A percentile compares a stretch with the other conserved stretches of the same genome.
These are phyloP conservation scores for Melanophora roralis DNA, from an alignment of 2,888 invertebrate species.

Conservation along the genomic window DNA sequence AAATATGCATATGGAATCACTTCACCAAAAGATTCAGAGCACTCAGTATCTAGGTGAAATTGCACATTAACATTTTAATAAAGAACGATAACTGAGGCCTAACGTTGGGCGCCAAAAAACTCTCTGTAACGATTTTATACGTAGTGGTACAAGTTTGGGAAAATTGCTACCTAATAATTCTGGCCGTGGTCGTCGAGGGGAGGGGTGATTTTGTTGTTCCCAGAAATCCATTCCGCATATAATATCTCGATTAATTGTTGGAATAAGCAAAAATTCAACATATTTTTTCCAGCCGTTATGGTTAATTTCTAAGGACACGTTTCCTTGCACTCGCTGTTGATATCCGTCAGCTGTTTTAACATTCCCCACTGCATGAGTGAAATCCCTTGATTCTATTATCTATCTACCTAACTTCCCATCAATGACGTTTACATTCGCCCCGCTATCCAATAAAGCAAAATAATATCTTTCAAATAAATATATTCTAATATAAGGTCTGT, in stretches of 20 bases:
- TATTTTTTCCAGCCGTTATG: neutral
- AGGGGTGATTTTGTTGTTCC: neutral
- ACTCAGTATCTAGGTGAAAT: constrained; percentile 1
- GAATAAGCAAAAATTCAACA: neutral
- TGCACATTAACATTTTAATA: neutral
- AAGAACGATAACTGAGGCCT: neutral
- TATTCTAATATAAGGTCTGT: neutral
- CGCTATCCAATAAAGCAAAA: neutral
- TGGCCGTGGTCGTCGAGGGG: constrained; percentile 3
- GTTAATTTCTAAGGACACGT: too few relatives aligned
- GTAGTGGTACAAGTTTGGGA: neutral
- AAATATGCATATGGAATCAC: neutral
- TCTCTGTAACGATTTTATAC: neutral
- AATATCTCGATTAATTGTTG: neutral
- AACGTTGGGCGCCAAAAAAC: constrained; percentile 8
- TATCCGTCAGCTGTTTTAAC: neutral
- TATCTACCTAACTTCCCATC: neutral
- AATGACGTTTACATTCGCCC: neutral
- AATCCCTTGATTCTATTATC: neutral
- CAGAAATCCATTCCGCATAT: neutral
- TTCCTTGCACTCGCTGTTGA: neutral
- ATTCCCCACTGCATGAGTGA: neutral
- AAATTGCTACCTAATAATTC: neutral
- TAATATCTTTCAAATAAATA: too few relatives aligned
- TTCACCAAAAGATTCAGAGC: neutral